These are phyloP conservation scores for Hylaea fasciaria DNA, from an alignment of 2,888 invertebrate genomes.

Conservation along the genomic window DNA sequence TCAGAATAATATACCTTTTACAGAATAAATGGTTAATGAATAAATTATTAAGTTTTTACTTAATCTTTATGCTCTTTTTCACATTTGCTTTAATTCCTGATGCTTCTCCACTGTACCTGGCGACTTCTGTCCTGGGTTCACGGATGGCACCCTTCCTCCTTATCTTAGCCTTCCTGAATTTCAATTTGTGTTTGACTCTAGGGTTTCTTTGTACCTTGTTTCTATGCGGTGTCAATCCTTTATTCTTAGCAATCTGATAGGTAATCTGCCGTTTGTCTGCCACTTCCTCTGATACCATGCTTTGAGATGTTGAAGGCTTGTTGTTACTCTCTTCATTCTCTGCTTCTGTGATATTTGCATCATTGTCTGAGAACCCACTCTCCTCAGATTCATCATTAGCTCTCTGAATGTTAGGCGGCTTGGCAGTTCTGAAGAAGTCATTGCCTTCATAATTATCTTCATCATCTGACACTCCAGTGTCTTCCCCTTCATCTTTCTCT, in stretches of 20 bases:
- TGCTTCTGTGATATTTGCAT: constrained; percentile 59
- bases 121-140: constrained; percentile 91
- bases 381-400: constrained; percentile 72
- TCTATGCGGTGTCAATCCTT: constrained; percentile 95
- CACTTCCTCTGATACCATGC: constrained; percentile 60
- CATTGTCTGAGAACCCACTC: constrained; percentile 78
- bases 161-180: constrained; percentile 96
- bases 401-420: constrained; percentile 46
- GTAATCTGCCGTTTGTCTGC: constrained; percentile 92
- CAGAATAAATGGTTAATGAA: constrained; percentile 46
- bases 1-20: constrained; percentile 49
- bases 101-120: constrained; percentile 95
- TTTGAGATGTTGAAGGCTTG: constrained; percentile 63
- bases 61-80: constrained; percentile 95
- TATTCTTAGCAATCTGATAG: constrained; percentile 98
- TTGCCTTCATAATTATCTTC: constrained; percentile 74
- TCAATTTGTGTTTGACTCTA: constrained; percentile 96
- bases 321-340: constrained; percentile 60
- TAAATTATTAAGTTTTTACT: constrained; percentile 69
- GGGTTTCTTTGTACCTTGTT: constrained; percentile 98
- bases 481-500: constrained; percentile 75
- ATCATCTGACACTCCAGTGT: constrained; percentile 76
- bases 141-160: constrained; percentile 97
- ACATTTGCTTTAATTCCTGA: constrained; percentile 97
- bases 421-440: constrained; percentile 61